Evolutionary conservation across 92 coral and sea anemone species (phyloP).

Genomic region (Paramuricea clavata): DNA sequence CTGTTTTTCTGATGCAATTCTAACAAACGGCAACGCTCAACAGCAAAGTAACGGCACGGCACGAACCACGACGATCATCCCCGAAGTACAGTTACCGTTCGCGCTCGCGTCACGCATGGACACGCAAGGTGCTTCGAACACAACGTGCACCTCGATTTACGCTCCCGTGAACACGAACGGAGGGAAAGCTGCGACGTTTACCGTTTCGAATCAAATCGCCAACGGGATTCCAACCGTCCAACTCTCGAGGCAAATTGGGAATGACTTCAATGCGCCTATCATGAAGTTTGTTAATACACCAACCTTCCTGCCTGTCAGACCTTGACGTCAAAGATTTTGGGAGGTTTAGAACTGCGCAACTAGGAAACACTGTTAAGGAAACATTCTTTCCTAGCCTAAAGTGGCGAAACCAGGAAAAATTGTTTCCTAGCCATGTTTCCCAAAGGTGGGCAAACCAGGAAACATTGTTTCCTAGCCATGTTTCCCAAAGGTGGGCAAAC

Average conservation of each 20-base stretch:
- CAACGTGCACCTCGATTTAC: constrained; percentile 89
- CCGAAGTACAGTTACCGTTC: constrained; percentile 91
- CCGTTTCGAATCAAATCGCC: constrained; percentile 83
- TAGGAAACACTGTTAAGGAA: background rate
- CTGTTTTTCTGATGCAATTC: constrained; percentile 89
- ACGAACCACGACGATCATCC: constrained; percentile 73
- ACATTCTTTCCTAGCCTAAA: background rate
- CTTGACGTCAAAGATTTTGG: background rate
- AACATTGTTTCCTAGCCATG: too few relatives aligned
- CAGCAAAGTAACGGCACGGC: constrained; percentile 77
- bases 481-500: too few relatives aligned
- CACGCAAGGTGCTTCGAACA: constrained; percentile 75
- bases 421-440: too few relatives aligned
- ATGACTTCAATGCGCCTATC: constrained; percentile 91
- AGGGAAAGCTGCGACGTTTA: constrained; percentile 83
- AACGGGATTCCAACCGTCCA: constrained; percentile 96
- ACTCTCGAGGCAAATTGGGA: constrained; percentile 88
- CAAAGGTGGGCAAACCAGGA: too few relatives aligned
- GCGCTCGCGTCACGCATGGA: constrained; percentile 90
- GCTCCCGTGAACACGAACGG: constrained; percentile 90
- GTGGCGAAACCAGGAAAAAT: background rate
- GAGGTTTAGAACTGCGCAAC: too few relatives aligned
- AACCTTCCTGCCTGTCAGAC: constrained; percentile 95
- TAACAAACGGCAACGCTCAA: constrained; percentile 82
- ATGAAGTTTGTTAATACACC: constrained; percentile 97